phyloP scores from a whole-genome alignment of 2,113 vertebrate genomes.

The Nothoprocta pentlandii region DNA sequence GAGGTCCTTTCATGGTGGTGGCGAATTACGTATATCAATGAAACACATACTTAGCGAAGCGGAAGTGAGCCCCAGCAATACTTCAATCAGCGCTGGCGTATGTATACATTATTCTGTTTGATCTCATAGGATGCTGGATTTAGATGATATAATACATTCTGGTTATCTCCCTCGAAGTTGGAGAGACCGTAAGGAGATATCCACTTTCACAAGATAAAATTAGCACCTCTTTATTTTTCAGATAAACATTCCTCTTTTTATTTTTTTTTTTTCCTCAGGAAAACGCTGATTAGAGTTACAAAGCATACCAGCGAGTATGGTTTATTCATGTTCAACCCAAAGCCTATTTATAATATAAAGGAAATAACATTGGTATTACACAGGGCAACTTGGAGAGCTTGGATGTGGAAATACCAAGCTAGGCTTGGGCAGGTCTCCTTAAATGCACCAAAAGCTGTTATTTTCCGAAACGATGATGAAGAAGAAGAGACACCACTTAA shows the following conservation, averaged over 20 bases:
- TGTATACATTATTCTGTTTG: constrained; percentile 84
- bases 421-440: not conserved
- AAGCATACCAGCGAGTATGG: constrained; percentile 65
- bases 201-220: constrained; percentile 83
- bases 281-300: constrained; percentile 78
- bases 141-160: constrained; percentile 77
- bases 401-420: not conserved
- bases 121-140: constrained; percentile 81
- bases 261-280: constrained; percentile 56
- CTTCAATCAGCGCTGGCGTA: constrained; percentile 84
- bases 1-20: constrained; percentile 69
- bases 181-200: constrained; percentile 73
- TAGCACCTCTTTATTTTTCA: constrained; percentile 79
- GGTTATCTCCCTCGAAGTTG: constrained; percentile 78
- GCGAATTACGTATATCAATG: constrained; percentile 77
- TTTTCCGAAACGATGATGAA: not conserved
- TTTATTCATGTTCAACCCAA: constrained; percentile 74
- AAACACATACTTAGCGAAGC: constrained; percentile 66
- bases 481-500: not conserved
- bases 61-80: constrained; percentile 80
- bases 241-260: constrained; percentile 72
- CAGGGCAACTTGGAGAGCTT: constrained; percentile 13
- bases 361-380: constrained; percentile 79
- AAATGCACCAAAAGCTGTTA: not conserved
- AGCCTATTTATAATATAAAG: constrained; percentile 80